phyloP scores from a whole-genome alignment of 2,888 invertebrate genomes.

The Sphaeridia pumilis region DNA sequence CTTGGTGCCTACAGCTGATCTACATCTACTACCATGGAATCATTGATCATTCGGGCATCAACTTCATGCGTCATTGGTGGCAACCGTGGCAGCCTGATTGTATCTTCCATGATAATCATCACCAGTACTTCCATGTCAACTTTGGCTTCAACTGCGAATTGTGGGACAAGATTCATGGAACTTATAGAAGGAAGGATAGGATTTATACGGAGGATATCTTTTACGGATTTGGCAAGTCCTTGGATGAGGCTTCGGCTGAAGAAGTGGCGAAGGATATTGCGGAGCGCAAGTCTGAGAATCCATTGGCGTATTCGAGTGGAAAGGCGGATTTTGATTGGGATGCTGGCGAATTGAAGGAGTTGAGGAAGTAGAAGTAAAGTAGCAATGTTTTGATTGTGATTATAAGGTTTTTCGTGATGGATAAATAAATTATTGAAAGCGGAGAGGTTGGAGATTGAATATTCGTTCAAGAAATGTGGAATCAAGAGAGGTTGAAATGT shows the following conservation, averaged over 20 bases:
- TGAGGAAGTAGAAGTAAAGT: neutral
- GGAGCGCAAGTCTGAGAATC: constrained; percentile 44
- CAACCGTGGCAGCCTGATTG: constrained; percentile 60
- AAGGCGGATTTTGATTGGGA: constrained; percentile 39
- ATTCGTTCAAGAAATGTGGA: no score
- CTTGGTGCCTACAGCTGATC: constrained; percentile 42
- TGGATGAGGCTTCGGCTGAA: constrained; percentile 44
- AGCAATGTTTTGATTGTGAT: no score
- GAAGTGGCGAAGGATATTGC: constrained; percentile 45
- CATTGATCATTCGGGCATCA: constrained; percentile 61
- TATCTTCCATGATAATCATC: constrained; percentile 64
- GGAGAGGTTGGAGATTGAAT: no score
- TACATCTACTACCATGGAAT: constrained; percentile 62
- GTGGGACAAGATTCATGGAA: constrained; percentile 63
- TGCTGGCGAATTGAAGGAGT: constrained; percentile 2
- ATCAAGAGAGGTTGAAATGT: no score
- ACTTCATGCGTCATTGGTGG: constrained; percentile 61
- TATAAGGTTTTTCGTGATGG: no score
- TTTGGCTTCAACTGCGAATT: constrained; percentile 58
- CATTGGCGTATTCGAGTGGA: constrained; percentile 42
- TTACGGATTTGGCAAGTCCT: constrained; percentile 48
- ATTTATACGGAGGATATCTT: constrained; percentile 57
- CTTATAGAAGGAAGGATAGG: constrained; percentile 50
- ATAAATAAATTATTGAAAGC: no score
- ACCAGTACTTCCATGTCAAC: constrained; percentile 65